Evolutionary conservation across 1,140 invertebrate species (phyloP), one percentile per base, ranked within the genome.

Genomic region (Drosophila erecta): DNA sequence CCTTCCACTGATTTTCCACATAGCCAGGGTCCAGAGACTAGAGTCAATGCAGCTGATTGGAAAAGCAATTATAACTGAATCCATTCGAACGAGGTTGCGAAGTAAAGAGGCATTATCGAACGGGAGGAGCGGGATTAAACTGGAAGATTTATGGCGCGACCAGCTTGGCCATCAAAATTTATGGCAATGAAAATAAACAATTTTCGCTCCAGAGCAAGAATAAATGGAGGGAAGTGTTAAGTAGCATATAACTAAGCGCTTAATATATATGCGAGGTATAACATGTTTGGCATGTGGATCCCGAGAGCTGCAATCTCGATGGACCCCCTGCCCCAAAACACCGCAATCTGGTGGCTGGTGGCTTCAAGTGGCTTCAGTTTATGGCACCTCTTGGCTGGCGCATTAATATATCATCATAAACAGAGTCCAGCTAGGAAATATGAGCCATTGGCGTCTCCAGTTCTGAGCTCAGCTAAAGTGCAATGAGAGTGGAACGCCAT

Each of bases 391-490:
- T 75, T 58, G 81, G 81, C 74, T 70, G 50, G 61, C 24, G 61
- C 78, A 86, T 86, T 87, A 86, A 86, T 87, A 81, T 78, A 86
- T 86, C 81, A 86, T 81, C 69, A 87, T 86, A 87, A 86, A 86
- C 76, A 67, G 54, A 49, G 27, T 66, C 46, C 60, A 51, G 64
- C 73, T 57, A 41, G 56, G 67, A 65, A 79, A 76, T 67, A 62
- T 69, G 56, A 77, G 62, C 70, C 71, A 75, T 61, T 40, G 24
- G 65, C 51, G 38, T 56, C 51, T 71, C 50, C 67, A 74, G 50
- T 74, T 74, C 51, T 15, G 35, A 22, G 70, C 43, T 17, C 30
- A 22, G 24, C 37, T 43, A 27, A 35, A 66, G 47, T 22, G 43
- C 37, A 17, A 33, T 22, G 59, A 55, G 43, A 58, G 44, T 50